A percentile compares a stretch with the other conserved stretches of the same genome.
Conservation (phyloP, 2,113 vertebrate genomes). For the Calyptommatus sinebrachiatus region DNA sequence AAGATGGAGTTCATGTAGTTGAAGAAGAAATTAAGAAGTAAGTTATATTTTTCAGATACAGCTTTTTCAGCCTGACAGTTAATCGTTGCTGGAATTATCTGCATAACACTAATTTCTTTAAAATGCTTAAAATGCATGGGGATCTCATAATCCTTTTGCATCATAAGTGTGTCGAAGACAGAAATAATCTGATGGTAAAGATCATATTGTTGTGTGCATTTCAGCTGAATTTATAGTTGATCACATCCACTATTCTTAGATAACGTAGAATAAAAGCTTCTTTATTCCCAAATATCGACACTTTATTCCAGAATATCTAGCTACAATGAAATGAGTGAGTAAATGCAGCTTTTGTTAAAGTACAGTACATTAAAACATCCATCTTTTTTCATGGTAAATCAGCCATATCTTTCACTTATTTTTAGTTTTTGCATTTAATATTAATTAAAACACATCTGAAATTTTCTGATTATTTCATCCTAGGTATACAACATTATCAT, state of each 20-base stretch:
- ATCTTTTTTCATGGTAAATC: not conserved
- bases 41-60: conserved; percentile 43
- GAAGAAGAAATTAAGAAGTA: conserved; percentile 99
- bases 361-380: not conserved
- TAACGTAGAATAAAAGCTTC: no score
- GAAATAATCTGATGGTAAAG: not conserved
- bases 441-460: conserved; percentile 4
- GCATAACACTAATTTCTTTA: not conserved
- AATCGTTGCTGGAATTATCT: not conserved
- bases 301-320: no score
- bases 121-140: not conserved
- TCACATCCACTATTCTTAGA: no score
- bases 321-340: no score
- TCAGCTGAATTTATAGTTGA: not conserved
- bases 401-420: not conserved
- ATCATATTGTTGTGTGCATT: not conserved
- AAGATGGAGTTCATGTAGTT: conserved; percentile 90
- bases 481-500: conserved; percentile 96
- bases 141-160: not conserved
- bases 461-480: conserved; percentile 13
- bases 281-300: no score
- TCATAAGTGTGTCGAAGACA: not conserved
- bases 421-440: not conserved
- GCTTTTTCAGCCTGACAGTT: not conserved
- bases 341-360: no score